Base-by-base conservation (phyloP, 1,140 invertebrate genomes). In the Pentalonia nigronervosa region DNA sequence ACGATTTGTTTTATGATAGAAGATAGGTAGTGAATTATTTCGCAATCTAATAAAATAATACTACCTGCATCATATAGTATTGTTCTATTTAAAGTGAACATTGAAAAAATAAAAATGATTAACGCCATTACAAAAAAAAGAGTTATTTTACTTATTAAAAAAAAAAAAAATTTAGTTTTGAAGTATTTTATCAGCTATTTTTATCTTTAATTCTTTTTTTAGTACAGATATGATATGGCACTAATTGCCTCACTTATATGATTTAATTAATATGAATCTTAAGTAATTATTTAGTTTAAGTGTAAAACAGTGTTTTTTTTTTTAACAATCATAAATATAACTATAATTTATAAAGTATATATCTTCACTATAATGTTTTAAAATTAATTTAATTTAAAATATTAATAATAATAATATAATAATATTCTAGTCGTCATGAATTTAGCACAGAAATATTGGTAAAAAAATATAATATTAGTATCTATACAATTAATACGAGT, bases 171-270 rank as follows among this genome's bases (percentile, higher is more conserved):
- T 34, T 76, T 76, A 76, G n/a, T 76, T 76, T 17, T 76, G 60
- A 83, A 36, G 81, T 83, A 36, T 83, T 83, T 34, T 83, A 36
- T 83, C 81, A 41, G 1, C 34, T 86, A 86, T 86, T 86, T 86
- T 86, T 41, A 86, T 86, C 23, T 41, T 86, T 89, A 21, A 20
- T 41, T 50, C 20, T 36, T 89, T 90, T 90, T 56, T 67, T 90
- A 36, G 21, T 36, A 36, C 7, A 36, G 34, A 34, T 83, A 83
- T 21, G 20, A 41, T 81, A 36, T 83, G 21, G n/a, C 14, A 76
- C 60, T 76, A 76, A 76, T 76, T 76, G 60, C 60, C 14, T n/a
- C 60, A 76, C 60, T 76, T 76, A 76, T 76, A n/a, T n/a, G 11
- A 34, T 76, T 76, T n/a, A 76, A 76, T 76, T 76, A 76, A 17